Base-by-base conservation (phyloP, 2,113 vertebrate species). In the Centropus bengalensis region DNA sequence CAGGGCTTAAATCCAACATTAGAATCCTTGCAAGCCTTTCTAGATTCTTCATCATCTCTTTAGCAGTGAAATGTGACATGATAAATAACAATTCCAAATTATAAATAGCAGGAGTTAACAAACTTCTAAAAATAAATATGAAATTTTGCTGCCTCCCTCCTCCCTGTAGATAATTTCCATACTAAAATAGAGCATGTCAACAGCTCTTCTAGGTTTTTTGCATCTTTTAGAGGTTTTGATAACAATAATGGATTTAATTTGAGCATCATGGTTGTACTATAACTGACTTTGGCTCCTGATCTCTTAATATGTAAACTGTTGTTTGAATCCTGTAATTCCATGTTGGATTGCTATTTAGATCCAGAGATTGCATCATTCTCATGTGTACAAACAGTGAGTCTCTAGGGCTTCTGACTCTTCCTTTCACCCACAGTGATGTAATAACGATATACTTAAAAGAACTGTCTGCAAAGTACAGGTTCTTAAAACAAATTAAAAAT, bases 311-410 rank as follows among this genome's bases (percentile, higher is more conserved):
- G 82, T 84, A 59, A 96, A 54, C 93, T 89, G 96, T 95, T 96
- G 95, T 93, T 96, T 94, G 95, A 97, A 86, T 49, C 93, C 91
- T 96, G 90, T 97, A 98, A 97, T 96, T 97, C 96, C 94, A 84
- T 89, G 82, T 77, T 97, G 98, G 96, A 96, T 98, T 98, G 97
- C 98, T 97, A 78, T 97, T 97, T 96, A 96, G 96, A 97, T 94
- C 60, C 95, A 93, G 97, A 94, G 97, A 96, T 98, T 98, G 98
- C 98, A 98, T 98, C 98, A 98, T 98, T 96, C 96, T 98, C 95
- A 68, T 93, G 93, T 2, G 85, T 97, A 96, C 97, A 98, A 98
- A 98, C 98, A 98, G 77, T 18, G 94, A 96, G 82, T 98, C 98
- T 95, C 98, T 93, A 95, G 98, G 97, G 98, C 89, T 97, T 95